These are phyloP conservation scores for Carlito syrichta DNA, from an alignment of 2,113 vertebrate species.

Conservation along the genomic window DNA sequence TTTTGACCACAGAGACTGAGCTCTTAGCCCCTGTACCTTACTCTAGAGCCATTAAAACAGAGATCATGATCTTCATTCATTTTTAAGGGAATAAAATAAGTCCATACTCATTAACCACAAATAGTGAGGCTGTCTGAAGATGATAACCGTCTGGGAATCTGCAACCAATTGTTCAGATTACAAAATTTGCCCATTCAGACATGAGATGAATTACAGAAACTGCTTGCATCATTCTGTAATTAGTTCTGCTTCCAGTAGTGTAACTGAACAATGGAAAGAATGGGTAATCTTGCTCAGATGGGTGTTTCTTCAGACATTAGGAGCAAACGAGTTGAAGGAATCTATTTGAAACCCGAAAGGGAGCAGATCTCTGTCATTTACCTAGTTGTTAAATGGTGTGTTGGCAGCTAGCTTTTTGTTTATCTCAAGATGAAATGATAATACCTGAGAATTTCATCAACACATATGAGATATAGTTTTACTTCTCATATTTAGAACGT, in stretches of 20 bases:
- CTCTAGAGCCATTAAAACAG: neutral
- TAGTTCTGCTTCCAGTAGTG: neutral
- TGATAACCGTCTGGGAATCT: neutral
- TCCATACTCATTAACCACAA: slow-evolving; percentile 12
- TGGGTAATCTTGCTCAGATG: neutral
- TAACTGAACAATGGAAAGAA: neutral
- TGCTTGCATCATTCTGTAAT: neutral
- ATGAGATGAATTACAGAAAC: slow-evolving; percentile 16
- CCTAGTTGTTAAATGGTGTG: neutral
- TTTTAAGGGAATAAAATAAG: neutral
- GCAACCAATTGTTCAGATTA: neutral
- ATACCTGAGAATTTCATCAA: neutral
- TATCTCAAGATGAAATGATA: neutral
- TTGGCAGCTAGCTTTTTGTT: neutral
- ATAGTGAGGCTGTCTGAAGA: neutral
- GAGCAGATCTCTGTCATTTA: neutral
- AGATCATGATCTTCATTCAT: neutral
- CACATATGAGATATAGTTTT: neutral
- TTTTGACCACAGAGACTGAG: neutral
- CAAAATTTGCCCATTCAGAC: slow-evolving; percentile 24
- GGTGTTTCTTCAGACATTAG: neutral
- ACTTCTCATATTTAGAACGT: neutral
- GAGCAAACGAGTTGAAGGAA: neutral
- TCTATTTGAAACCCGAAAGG: neutral
- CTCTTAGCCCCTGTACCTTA: neutral